Evolutionary conservation across 23 tunicate species (phyloP).

Genomic region (Diplosoma virens): DNA sequence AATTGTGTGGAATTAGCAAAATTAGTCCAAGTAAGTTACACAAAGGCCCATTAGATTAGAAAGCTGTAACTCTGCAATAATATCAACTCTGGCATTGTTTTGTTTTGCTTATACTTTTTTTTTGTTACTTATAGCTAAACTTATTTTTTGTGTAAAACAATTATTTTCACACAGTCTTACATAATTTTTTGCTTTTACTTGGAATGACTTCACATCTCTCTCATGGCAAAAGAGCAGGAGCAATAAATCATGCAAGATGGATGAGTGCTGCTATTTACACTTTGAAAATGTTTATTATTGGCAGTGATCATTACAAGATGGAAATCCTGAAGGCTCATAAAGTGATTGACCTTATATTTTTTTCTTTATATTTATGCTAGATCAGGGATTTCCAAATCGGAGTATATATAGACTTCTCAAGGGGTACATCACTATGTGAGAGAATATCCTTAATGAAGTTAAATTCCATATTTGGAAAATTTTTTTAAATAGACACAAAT

Average conservation of each 20-base stretch:
- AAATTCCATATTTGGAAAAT: too few relatives aligned
- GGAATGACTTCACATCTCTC: conserved; percentile 8
- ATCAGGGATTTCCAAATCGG: too few relatives aligned
- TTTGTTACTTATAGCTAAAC: background rate
- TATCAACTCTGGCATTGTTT: too few relatives aligned
- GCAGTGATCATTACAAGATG: conserved; percentile 4
- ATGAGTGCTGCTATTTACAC: conserved; percentile 9
- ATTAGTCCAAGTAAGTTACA: conserved; percentile 7
- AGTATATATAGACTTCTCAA: too few relatives aligned
- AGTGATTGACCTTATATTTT: background rate
- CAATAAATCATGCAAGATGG: background rate
- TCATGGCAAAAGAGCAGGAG: background rate
- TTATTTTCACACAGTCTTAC: background rate
- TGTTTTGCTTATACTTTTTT: too few relatives aligned
- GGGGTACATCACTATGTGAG: too few relatives aligned
- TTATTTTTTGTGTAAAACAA: background rate
- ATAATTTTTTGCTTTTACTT: conserved; percentile 5
- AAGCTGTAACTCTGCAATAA: too few relatives aligned
- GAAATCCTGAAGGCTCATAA: background rate
- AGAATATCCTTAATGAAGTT: too few relatives aligned
- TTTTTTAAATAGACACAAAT: too few relatives aligned
- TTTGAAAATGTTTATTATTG: background rate
- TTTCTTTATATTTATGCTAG: background rate
- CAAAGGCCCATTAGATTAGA: too few relatives aligned
- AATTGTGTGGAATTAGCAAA: conserved; percentile 6